A percentile compares a stretch with the other conserved stretches of the same genome.
phyloP scores from a whole-genome alignment of 2,888 invertebrate species.

The Zygothrica quintamaculata region DNA sequence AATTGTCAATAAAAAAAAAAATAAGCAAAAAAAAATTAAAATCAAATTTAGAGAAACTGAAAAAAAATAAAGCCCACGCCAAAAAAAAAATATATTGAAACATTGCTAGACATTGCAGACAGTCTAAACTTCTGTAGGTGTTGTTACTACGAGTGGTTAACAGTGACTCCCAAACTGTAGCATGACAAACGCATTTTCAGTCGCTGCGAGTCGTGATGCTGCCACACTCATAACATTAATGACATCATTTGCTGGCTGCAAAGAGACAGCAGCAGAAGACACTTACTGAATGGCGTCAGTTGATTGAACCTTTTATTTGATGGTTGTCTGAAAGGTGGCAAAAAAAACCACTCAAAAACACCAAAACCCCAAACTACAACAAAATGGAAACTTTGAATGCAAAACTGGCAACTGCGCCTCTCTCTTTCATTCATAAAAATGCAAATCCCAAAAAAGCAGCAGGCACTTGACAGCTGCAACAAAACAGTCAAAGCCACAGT shows the following conservation, averaged over 20 bases:
- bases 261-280: not conserved
- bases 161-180: slow-evolving; percentile 62
- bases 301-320: slow-evolving; percentile 76
- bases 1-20: slow-evolving; percentile 69
- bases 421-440: slow-evolving; percentile 74
- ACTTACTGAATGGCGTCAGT: slow-evolving; percentile 49
- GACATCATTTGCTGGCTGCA: slow-evolving; percentile 67
- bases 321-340: slow-evolving; percentile 39
- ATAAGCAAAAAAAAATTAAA: slow-evolving; percentile 15
- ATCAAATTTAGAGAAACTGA: slow-evolving; percentile 51
- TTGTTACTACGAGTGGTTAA: slow-evolving; percentile 23
- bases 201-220: slow-evolving; percentile 58
- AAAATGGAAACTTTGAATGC: slow-evolving; percentile 25
- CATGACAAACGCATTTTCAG: slow-evolving; percentile 70
- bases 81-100: slow-evolving; percentile 5
- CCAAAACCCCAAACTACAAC: slow-evolving; percentile 8
- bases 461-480: slow-evolving; percentile 69
- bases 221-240: slow-evolving; percentile 60
- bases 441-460: slow-evolving; percentile 61
- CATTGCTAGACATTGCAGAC: slow-evolving; percentile 33
- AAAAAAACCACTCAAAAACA: slow-evolving; percentile 22
- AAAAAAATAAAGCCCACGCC: slow-evolving; percentile 55
- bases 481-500: slow-evolving; percentile 35
- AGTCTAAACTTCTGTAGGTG: slow-evolving; percentile 49
- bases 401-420: slow-evolving; percentile 37